Evolutionary conservation across 30 jellyfish, hydroid and myxozoan genomes (phyloP).

Genomic region (Nemopilema nomurai): DNA sequence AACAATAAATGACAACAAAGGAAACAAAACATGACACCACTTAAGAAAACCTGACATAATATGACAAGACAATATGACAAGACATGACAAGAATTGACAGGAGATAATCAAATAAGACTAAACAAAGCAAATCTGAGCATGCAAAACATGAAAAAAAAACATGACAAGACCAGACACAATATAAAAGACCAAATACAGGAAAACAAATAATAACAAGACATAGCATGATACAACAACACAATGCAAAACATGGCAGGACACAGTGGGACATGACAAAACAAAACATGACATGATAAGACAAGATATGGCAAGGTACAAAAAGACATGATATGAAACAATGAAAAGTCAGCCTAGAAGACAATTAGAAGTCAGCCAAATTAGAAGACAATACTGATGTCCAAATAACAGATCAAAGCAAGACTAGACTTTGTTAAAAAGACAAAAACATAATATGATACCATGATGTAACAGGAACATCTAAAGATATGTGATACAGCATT

Average conservation of each 20-base stretch:
- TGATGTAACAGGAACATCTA: too few species aligned
- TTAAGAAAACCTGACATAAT: background rate
- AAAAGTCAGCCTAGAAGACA: background rate
- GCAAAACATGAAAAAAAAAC: background rate
- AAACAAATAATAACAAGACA: background rate
- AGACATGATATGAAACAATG: background rate
- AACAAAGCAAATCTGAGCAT: background rate
- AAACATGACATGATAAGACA: background rate
- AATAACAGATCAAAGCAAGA: too few species aligned
- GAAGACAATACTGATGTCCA: too few species aligned
- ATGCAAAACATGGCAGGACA: background rate
- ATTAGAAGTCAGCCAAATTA: too few species aligned
- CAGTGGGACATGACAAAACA: background rate
- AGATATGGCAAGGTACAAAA: too few species aligned
- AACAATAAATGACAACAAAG: background rate
- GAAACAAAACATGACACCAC: conserved; percentile 6
- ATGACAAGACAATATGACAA: background rate
- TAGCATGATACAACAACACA: background rate
- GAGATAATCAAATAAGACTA: background rate
- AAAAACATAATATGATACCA: too few species aligned
- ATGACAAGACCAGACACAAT: background rate
- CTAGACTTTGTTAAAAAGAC: too few species aligned
- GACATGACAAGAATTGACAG: background rate
- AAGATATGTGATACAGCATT: too few species aligned
- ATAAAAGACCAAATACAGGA: background rate